Evolutionary conservation across 1,140 invertebrate genomes (phyloP).

Genomic region (Platyscapa corneri): DNA sequence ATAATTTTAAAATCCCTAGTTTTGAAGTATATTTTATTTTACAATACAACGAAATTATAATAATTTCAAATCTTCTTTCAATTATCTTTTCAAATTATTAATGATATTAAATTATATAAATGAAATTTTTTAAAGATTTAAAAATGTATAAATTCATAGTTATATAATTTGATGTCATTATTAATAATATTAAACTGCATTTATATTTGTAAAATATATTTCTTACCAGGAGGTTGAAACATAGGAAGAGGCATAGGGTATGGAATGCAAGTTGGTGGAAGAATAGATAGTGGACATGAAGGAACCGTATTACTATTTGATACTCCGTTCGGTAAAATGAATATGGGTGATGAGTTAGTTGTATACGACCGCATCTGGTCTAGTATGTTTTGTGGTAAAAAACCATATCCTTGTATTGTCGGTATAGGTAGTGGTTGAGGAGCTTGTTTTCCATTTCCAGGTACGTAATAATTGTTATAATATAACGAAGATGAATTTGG

Average conservation of each 20-base stretch:
- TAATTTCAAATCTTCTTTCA: no score
- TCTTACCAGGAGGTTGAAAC: conserved; percentile 39
- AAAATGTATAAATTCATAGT: no score
- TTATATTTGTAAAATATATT: not conserved
- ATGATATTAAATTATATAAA: no score
- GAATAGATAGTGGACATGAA: not conserved
- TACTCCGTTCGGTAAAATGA: conserved; percentile 63
- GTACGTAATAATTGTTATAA: not conserved
- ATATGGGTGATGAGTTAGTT: conserved; percentile 61
- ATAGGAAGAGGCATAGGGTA: conserved; percentile 54
- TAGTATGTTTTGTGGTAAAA: conserved; percentile 56
- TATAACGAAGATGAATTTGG: not conserved
- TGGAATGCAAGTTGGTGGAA: conserved; percentile 45
- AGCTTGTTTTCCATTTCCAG: not conserved
- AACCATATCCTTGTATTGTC: conserved; percentile 34
- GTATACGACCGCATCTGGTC: conserved; percentile 64
- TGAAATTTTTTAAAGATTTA: no score
- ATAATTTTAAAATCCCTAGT: no score
- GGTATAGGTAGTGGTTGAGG: not conserved
- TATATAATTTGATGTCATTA: not conserved
- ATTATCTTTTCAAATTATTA: no score
- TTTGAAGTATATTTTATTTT: no score
- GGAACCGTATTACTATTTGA: not conserved
- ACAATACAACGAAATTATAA: no score
- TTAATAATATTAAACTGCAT: not conserved